Evolutionary conservation across 2,888 invertebrate species (phyloP), one percentile per base, ranked within the genome.

Genomic region (Diachrysia chrysitis): DNA sequence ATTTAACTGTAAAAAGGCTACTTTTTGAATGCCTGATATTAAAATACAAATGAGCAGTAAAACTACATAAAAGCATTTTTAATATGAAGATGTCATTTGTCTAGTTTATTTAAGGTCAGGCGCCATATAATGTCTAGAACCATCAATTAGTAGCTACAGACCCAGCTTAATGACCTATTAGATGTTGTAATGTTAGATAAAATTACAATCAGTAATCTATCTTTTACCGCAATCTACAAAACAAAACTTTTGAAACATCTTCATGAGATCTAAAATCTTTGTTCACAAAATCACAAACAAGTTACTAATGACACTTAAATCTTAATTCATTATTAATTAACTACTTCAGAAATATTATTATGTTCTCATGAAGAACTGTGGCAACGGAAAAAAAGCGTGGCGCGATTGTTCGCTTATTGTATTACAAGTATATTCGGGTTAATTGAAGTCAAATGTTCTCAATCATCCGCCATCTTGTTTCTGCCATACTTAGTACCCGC

Each of bases 371-470:
- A n/a, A 17, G 37, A 46, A 59, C n/a, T 37, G 7, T 46, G n/a
- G 12, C 32, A 58, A n/a, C n/a, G 42, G 58, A 56, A 35, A 21
- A 57, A 17, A 54, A 29, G 14, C 25, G 23, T 59, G 21, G 32
- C 42, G 19, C 53, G 57, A n/a, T 58, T 1, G 57, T 57, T 35
- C 29, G 42, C 58, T 69, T 71, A 76, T 68, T 71, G 59, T 66
- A 63, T 66, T 68, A 68, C 66, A 58, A 58, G 66, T 69, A 63
- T 67, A 79, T 69, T 69, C 67, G 73, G 80, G 82, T 82, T 82
- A 85, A 86, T 84, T 83, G 82, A 71, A 74, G 86, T 84, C 72
- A 86, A 86, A 80, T 71, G 77, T 56, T 55, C 66, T 74, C 79
- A 78, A 67, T 76, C 60, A 66, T 58, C 53, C 57, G n/a, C 58